Evolutionary conservation across 2,888 invertebrate species (phyloP), one percentile per base, ranked within the genome.

Genomic region (Heliconius sara): DNA sequence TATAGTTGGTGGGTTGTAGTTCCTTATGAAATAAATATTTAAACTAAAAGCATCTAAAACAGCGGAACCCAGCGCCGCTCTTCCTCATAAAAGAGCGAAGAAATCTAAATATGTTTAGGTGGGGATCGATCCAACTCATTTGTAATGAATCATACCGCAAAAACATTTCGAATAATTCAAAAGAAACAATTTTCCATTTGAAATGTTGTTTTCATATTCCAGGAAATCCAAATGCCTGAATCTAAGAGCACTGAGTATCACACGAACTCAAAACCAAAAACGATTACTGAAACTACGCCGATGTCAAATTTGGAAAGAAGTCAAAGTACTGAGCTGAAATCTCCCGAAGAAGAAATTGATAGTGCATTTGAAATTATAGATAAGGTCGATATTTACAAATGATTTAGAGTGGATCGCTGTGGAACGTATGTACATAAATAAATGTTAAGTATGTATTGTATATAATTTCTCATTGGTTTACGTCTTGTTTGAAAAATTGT

Each of bases 291-390:
- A 77, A 80, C 12, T 43, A 73, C 79, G 39, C 74, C 75, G 65
- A 79, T 22, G 27, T 85, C 27, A 78, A 80, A 25, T 12, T 27
- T 60, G 34, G 84, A 83, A 43, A 83, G 83, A 3, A 81, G 83
- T 77, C 85, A 84, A 22, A 87, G 85, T 52, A 79, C 82, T 0
- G 86, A 87, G 4, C 72, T 82, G n/a, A 89, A 87, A 71, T 89
- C 91, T 0, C 92, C 94, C 0, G 95, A 95, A 25, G 92, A 94
- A 83, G 94, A 95, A 85, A 95, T 95, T 74, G 95, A 95, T 79
- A 90, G 83, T 22, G 95, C 95, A 0, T 95, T 95, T 78, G 91
- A 93, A 81, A 88, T 93, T 34, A 90, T 94, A 77, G 93, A 95
- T 77, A 95, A 93, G 81, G 87, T 90, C 83, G 91, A 91, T 87